Evolutionary conservation across 1,140 invertebrate species (phyloP).

Genomic region (Apis dorsata): DNA sequence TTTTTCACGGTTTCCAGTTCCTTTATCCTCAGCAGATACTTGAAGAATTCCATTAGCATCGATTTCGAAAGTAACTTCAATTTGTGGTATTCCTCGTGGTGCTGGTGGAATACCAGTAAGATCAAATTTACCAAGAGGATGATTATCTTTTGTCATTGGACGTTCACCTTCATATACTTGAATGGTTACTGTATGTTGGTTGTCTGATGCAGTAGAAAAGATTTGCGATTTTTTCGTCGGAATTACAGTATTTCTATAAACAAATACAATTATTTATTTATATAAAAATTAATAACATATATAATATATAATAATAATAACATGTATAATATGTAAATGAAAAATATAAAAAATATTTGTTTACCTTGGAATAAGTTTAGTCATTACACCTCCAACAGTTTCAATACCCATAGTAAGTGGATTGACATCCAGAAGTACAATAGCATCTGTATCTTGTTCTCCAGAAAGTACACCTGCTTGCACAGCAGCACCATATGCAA

Average conservation of each 20-base stretch:
- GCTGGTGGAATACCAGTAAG: constrained; percentile 98
- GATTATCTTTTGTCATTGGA: constrained; percentile 99
- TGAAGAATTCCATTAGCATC: constrained; percentile 99
- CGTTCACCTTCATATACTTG: constrained; percentile 99
- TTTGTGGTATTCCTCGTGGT: constrained; percentile 98
- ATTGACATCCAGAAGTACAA: constrained; percentile 98
- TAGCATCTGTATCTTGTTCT: constrained; percentile 96
- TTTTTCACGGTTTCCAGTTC: constrained; percentile 98
- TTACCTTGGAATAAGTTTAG: constrained; percentile 93
- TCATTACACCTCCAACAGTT: constrained; percentile 99
- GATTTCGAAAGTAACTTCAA: constrained; percentile 99
- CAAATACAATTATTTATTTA: background rate
- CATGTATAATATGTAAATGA: too few species aligned
- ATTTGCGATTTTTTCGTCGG: constrained; percentile 99
- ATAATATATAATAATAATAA: background rate
- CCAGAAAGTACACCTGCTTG: constrained; percentile 96
- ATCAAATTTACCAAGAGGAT: constrained; percentile 98
- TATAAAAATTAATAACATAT: background rate
- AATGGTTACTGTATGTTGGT: constrained; percentile 99
- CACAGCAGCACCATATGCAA: constrained; percentile 99
- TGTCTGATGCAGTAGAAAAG: constrained; percentile 99
- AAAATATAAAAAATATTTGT: background rate
- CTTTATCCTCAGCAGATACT: constrained; percentile 98
- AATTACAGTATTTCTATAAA: constrained; percentile 95
- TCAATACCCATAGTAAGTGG: constrained; percentile 99